phyloP scores from a whole-genome alignment of 2,113 vertebrate species.

The Tricholaema leucomelas region DNA sequence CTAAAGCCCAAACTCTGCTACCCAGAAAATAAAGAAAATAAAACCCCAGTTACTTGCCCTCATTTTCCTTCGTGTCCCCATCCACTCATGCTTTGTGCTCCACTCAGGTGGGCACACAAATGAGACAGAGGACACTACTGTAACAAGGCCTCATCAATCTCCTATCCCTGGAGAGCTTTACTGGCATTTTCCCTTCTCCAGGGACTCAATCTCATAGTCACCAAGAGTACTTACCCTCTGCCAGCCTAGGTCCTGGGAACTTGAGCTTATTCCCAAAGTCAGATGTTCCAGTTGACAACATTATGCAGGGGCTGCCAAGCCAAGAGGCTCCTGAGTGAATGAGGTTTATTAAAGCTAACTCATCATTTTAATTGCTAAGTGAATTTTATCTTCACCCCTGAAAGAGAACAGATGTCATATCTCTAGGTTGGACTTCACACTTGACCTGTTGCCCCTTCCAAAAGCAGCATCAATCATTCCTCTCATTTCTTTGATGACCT shows the following conservation, averaged over 20 bases:
- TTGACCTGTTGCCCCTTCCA: background rate
- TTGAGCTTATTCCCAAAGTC: constrained; percentile 63
- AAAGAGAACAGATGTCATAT: background rate
- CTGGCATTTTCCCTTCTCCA: constrained; percentile 36
- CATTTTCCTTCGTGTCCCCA: background rate
- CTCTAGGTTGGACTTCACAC: background rate
- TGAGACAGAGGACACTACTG: background rate
- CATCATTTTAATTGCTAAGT: background rate
- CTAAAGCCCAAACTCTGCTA: background rate
- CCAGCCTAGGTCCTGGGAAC: constrained; percentile 73
- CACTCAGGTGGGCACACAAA: background rate
- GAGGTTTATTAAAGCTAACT: constrained; percentile 39
- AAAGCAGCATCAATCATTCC: background rate
- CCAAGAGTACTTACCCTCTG: constrained; percentile 57
- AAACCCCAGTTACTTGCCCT: background rate
- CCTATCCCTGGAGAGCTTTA: constrained; percentile 11
- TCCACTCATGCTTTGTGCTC: background rate
- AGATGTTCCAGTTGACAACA: constrained; percentile 65
- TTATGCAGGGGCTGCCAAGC: constrained; percentile 50
- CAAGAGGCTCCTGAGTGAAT: constrained; percentile 32
- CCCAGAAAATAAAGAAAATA: background rate
- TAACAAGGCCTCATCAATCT: constrained; percentile 34
- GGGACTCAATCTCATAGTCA: constrained; percentile 18
- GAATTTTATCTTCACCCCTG: background rate
- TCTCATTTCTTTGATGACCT: background rate